Evolutionary conservation across 2,113 vertebrate species (phyloP).

Genomic region (Anolis carolinensis): DNA sequence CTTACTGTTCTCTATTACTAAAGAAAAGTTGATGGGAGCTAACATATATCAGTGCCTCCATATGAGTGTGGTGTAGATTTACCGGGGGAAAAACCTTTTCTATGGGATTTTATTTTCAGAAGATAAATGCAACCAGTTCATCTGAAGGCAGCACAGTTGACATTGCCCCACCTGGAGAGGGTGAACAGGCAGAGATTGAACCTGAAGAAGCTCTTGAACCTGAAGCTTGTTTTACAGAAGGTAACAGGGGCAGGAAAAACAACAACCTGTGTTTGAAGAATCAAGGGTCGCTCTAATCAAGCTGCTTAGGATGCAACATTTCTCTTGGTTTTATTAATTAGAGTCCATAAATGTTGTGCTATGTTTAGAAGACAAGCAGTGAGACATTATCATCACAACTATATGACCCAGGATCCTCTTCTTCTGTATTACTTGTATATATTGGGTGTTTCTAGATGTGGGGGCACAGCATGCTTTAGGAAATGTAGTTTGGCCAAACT

Average conservation of each 20-base stretch:
- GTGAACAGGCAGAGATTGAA: constrained; percentile 84
- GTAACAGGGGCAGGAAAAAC: constrained; percentile 72
- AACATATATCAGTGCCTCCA: constrained; percentile 26
- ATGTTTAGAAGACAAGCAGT: constrained; percentile 20
- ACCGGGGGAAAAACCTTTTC: constrained; percentile 52
- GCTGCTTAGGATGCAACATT: neutral
- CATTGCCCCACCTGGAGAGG: constrained; percentile 79
- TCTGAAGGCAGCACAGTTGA: constrained; percentile 97
- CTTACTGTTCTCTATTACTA: constrained; percentile 31
- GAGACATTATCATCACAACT: neutral
- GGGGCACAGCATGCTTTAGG: neutral
- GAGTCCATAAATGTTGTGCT: neutral
- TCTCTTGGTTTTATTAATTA: neutral
- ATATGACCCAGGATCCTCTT: neutral
- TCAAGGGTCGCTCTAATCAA: neutral
- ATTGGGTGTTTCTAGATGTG: neutral
- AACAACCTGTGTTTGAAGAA: neutral
- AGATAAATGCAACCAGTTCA: constrained; percentile 84
- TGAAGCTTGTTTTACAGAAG: constrained; percentile 90
- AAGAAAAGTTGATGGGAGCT: constrained; percentile 38
- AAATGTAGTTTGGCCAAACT: no score
- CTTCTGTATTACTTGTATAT: neutral
- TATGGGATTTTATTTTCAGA: constrained; percentile 81
- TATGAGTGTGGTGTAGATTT: constrained; percentile 39
- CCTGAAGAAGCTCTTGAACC: constrained; percentile 88